Evolutionary conservation across 2,797 vertebrate genomes (phyloP).

Genomic region (Emys orbicularis): DNA sequence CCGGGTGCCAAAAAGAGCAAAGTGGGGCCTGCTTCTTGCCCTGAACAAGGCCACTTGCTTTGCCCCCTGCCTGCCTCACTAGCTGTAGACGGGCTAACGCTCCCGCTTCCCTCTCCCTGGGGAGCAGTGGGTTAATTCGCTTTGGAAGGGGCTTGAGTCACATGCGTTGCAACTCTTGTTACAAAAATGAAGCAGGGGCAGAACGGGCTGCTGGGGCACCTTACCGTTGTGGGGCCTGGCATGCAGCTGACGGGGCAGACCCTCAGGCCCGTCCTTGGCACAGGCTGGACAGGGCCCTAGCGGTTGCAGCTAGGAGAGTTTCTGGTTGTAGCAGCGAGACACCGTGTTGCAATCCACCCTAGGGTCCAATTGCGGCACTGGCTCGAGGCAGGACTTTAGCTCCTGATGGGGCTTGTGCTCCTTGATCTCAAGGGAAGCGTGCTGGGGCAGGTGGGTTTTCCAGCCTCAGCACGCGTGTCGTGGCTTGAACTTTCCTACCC

Average conservation of each 20-base stretch:
- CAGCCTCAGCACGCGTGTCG: too few relatives aligned
- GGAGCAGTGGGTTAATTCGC: neutral
- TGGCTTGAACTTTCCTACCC: too few relatives aligned
- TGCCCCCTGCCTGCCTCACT: neutral
- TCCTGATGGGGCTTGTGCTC: too few relatives aligned
- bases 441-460: too few relatives aligned
- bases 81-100: fast-evolving
- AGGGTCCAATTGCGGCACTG: neutral
- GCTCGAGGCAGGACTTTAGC: neutral
- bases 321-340: neutral
- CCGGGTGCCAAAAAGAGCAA: neutral
- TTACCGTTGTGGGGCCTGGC: fast-evolving
- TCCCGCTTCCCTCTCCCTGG: neutral
- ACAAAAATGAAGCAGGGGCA: neutral
- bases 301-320: neutral
- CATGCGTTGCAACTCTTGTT: fast-evolving
- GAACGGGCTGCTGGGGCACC: too few relatives aligned
- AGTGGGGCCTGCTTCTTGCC: neutral
- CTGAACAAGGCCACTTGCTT: neutral
- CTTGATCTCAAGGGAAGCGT: too few relatives aligned
- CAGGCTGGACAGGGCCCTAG: neutral
- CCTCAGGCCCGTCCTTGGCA: neutral
- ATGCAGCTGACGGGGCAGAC: fast-evolving
- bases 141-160: neutral
- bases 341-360: too few relatives aligned